Conservation (phyloP, 2,113 vertebrate species). For the Crypturellus undulatus region DNA sequence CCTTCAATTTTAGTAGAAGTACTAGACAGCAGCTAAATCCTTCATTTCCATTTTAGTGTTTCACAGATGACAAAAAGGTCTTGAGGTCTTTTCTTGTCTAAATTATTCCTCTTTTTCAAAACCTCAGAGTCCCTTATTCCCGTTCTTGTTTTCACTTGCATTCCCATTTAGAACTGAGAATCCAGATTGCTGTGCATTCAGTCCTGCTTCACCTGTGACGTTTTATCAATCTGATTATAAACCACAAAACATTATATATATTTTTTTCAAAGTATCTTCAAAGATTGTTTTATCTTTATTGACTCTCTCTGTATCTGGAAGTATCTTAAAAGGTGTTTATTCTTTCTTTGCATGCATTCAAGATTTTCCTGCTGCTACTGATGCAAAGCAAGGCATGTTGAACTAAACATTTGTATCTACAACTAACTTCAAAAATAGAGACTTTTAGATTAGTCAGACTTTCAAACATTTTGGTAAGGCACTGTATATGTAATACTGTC, state of each 20-base stretch:
- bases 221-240: slow-evolving; percentile 12
- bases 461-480: not conserved
- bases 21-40: not conserved
- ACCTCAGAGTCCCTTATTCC: not conserved
- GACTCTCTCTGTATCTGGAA: not conserved
- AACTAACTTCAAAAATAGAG: not conserved
- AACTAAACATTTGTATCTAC: not conserved
- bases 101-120: slow-evolving; percentile 33
- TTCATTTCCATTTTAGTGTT: slow-evolving; percentile 30
- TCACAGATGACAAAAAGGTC: not conserved
- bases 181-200: not conserved
- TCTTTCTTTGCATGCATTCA: not conserved
- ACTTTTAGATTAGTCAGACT: not conserved
- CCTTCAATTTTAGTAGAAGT: not conserved
- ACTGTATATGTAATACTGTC: not conserved
- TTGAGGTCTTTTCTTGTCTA: not conserved
- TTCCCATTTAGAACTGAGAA: not conserved
- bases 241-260: not conserved
- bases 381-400: not conserved
- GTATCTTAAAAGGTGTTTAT: not conserved
- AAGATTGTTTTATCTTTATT: not conserved
- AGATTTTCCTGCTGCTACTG: not conserved
- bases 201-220: not conserved
- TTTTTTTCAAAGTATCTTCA: not conserved
- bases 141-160: not conserved